Evolutionary conservation across 2,797 vertebrate genomes (phyloP).

Genomic region (Phoxinus dragarum): DNA sequence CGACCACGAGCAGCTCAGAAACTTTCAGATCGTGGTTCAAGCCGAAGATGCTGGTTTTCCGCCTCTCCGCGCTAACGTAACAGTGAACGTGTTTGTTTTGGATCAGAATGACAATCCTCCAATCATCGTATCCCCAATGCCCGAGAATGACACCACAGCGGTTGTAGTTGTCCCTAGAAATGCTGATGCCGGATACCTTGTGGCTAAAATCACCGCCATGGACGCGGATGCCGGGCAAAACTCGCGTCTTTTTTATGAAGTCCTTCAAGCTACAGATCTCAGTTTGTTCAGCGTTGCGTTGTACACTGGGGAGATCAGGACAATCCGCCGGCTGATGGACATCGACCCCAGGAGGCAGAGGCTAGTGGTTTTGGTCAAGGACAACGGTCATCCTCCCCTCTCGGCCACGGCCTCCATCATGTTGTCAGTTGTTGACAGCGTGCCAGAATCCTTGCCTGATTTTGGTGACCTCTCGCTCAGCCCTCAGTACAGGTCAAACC

Average conservation of each 20-base stretch:
- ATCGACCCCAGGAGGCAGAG: constrained; percentile 81
- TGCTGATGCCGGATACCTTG: constrained; percentile 83
- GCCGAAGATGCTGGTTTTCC: constrained; percentile 88
- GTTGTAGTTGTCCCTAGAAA: constrained; percentile 79
- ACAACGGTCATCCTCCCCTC: constrained; percentile 87
- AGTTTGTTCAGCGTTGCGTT: constrained; percentile 85
- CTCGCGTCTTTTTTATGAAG: constrained; percentile 86
- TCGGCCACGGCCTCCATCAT: constrained; percentile 88
- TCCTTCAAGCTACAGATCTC: constrained; percentile 83
- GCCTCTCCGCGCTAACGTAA: constrained; percentile 80
- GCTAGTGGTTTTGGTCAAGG: constrained; percentile 86
- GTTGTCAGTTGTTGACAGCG: constrained; percentile 86
- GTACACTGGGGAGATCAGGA: constrained; percentile 89
- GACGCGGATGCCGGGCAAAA: constrained; percentile 81
- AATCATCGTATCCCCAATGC: constrained; percentile 75
- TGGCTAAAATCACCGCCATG: constrained; percentile 80
- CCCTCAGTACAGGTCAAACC: constrained; percentile 75
- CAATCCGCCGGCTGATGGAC: constrained; percentile 81
- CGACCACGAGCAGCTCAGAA: constrained; percentile 87
- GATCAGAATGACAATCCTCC: constrained; percentile 91
- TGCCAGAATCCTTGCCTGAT: constrained; percentile 83
- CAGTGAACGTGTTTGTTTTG: constrained; percentile 83
- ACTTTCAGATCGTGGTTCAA: constrained; percentile 84
- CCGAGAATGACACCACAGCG: constrained; percentile 77
- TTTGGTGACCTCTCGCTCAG: constrained; percentile 82